Evolutionary conservation across 2,113 vertebrate genomes (phyloP).

Genomic region (Puma concolor): DNA sequence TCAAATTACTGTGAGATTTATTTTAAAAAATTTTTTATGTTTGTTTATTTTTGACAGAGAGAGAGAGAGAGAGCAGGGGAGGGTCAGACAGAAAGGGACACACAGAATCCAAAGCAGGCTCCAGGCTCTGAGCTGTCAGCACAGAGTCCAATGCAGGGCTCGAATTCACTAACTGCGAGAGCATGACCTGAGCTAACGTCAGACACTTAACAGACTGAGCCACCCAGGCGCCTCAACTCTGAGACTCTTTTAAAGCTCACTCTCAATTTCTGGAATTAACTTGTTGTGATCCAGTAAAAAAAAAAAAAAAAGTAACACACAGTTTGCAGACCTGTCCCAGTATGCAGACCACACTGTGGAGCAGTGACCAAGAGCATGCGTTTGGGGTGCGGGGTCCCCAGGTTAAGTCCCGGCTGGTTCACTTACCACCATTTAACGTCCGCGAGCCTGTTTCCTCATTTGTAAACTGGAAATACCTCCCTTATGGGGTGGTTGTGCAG

Average conservation of each 20-base stretch:
- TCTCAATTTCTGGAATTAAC: background rate
- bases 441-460: background rate
- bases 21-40: too few relatives aligned
- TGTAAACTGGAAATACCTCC: background rate
- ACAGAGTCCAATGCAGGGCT: too few relatives aligned
- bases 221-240: too few relatives aligned
- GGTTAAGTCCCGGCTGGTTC: background rate
- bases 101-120: too few relatives aligned
- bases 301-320: background rate
- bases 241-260: background rate
- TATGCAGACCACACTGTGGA: background rate
- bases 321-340: background rate
- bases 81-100: too few relatives aligned
- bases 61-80: too few relatives aligned
- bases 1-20: background rate
- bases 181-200: too few relatives aligned
- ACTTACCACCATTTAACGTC: background rate
- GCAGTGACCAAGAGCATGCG: fast-evolving
- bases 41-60: too few relatives aligned
- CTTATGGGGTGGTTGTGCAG: background rate
- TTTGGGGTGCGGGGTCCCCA: background rate
- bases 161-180: too few relatives aligned
- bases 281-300: background rate
- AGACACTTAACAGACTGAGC: too few relatives aligned
- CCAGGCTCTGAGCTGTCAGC: too few relatives aligned